phyloP scores from a whole-genome alignment of 2,888 invertebrate genomes.

The Neocrepidodera transversa region DNA sequence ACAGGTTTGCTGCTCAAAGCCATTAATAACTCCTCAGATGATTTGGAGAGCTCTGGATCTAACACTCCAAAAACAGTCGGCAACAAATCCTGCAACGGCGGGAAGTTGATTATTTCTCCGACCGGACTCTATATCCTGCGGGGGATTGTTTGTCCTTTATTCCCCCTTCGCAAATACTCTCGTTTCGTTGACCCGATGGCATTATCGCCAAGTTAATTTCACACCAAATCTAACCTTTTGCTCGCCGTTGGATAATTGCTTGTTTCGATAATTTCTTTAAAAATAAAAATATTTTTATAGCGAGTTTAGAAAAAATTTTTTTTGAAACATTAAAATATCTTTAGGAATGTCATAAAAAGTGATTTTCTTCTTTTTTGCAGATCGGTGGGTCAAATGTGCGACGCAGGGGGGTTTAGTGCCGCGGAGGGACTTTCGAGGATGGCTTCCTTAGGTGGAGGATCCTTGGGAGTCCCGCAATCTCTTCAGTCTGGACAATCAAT shows the following conservation, averaged over 20 bases:
- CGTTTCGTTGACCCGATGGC: conserved; percentile 37
- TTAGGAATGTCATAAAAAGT: no score
- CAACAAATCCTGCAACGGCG: conserved; percentile 28
- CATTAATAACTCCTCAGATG: conserved; percentile 21
- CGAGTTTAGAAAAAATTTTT: no score
- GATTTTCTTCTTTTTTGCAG: conserved; percentile 24
- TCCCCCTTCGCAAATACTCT: conserved; percentile 31
- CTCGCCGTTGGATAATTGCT: not conserved
- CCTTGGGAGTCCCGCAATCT: conserved; percentile 66
- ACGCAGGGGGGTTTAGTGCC: conserved; percentile 69
- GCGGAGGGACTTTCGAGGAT: conserved; percentile 69
- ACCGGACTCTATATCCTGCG: conserved; percentile 40
- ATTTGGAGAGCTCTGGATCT: conserved; percentile 7
- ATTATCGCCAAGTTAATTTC: conserved; percentile 20
- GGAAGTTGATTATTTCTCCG: conserved; percentile 38
- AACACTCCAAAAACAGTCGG: conserved; percentile 11
- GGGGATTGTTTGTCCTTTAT: conserved; percentile 51
- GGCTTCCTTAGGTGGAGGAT: conserved; percentile 64
- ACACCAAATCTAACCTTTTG: not conserved
- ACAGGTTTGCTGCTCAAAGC: conserved; percentile 12
- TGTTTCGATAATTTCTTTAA: not conserved
- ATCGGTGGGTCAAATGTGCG: conserved; percentile 68
- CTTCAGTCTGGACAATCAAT: conserved; percentile 62
- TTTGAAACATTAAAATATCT: no score
- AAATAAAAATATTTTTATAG: no score